phyloP scores from a whole-genome alignment of 2,113 vertebrate species.

The Apteryx owenii region DNA sequence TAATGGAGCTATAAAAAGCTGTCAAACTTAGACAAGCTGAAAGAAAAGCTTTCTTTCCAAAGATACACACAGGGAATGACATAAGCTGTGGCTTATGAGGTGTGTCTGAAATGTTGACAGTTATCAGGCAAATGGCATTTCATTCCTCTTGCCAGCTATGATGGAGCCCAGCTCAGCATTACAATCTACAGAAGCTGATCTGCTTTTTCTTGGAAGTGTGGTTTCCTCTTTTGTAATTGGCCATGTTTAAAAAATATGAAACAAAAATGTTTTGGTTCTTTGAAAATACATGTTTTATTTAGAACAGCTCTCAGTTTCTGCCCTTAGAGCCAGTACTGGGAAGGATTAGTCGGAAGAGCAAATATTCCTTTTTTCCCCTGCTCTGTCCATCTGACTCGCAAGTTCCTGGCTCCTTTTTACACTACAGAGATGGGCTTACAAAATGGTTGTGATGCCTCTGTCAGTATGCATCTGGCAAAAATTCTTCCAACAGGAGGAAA shows the following conservation, averaged over 20 bases:
- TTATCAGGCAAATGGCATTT: slow-evolving; percentile 57
- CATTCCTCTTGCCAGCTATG: background rate
- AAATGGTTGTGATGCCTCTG: background rate
- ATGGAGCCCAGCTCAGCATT: background rate
- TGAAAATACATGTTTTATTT: background rate
- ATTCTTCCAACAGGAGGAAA: background rate
- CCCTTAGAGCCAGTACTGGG: background rate
- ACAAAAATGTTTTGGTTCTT: background rate
- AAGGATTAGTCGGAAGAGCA: background rate
- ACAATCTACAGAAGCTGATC: background rate
- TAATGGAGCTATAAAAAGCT: slow-evolving; percentile 44
- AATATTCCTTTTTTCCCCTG: background rate
- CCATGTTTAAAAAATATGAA: background rate
- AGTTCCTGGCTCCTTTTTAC: background rate
- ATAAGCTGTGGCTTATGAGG: slow-evolving; percentile 35
- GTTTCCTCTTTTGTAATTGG: background rate
- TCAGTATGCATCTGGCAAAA: background rate
- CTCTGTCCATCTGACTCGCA: background rate
- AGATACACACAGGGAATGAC: slow-evolving; percentile 49
- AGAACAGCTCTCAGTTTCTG: background rate
- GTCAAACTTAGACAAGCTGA: slow-evolving; percentile 6
- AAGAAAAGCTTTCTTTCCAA: slow-evolving; percentile 38
- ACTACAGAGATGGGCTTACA: background rate
- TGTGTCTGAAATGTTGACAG: slow-evolving; percentile 51
- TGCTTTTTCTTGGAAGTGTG: slow-evolving; percentile 2